Base-by-base conservation (phyloP, 2,888 invertebrate species). In the Clivina fossor region DNA sequence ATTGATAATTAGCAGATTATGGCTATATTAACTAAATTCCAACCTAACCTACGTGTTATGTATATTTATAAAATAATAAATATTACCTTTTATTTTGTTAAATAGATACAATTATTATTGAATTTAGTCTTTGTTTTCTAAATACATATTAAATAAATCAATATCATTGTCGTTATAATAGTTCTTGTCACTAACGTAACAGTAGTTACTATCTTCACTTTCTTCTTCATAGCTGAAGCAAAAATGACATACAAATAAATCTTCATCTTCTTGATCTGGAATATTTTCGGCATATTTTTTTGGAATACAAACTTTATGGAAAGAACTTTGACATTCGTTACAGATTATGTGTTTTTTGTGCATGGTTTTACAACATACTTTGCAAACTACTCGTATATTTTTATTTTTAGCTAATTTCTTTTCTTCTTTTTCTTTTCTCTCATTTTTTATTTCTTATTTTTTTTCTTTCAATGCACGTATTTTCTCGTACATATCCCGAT, bases 221-320 rank as follows among this genome's bases (percentile, higher is more conserved):
- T 24, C n/a, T 43, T 15, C 43, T 26, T 22, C 43, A 38, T 37
- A 2, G 19, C 22, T 41, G 22, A 19, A 41, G 11, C 41, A 41
- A 22, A 11, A 22, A 41, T 41, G 20, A 20, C 41, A 41, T 20
- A 41, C 15, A 24, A 41, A 41, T 13, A 19, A 20, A 24, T 41
- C 41, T 18, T 41, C 41, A 22, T 22, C 41, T 15, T 41, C 41
- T 16, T 15, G 22, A 43, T 43, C 26, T 22, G 43, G 43, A 43
- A 43, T 41, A 41, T 43, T 20, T 20, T 11, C 4, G 2, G 20
- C 24, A 43, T 43, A 24, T 13, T 15, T 43, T 8, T 43, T 43
- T 19, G 43, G 26, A 22, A 43, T 24, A 19, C 43, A 43, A 2
- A n/a, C 11, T 9, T 9, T 18, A 43, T 43, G 43, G 15, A 43